Percentiles rank a stretch among this genome's conserved stretches.
Conservation (phyloP, 1,140 invertebrate species). For the Diorhabda carinulata region DNA sequence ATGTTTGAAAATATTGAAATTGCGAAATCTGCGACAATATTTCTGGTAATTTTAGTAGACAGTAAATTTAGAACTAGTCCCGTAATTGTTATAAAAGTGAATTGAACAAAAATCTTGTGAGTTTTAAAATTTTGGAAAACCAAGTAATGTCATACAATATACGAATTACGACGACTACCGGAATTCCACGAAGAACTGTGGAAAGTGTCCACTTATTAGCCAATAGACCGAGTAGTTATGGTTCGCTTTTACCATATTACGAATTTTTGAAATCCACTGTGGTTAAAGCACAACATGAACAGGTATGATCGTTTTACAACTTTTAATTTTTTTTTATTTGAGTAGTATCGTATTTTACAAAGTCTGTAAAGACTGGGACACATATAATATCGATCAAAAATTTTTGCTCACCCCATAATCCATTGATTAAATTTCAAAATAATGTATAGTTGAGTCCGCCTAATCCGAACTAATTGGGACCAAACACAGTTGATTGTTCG, state of each 20-base stretch:
- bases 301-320: not conserved
- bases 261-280: conserved; percentile 36
- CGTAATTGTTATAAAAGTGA: not conserved
- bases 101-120: not conserved
- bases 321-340: too few species aligned
- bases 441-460: too few species aligned
- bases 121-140: not conserved
- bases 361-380: too few species aligned
- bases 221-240: conserved; percentile 40
- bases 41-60: not conserved
- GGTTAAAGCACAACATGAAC: conserved; percentile 1
- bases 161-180: conserved; percentile 14
- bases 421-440: too few species aligned
- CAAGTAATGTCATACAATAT: conserved; percentile 6
- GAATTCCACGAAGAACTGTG: conserved; percentile 9
- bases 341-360: too few species aligned
- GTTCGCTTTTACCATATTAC: conserved; percentile 44
- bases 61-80: not conserved
- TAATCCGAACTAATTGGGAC: too few species aligned
- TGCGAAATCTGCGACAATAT: not conserved
- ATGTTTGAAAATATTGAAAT: not conserved
- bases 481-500: too few species aligned
- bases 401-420: too few species aligned
- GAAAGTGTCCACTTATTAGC: conserved; percentile 39
- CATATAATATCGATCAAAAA: too few species aligned